These are phyloP conservation scores for Tragelaphus oryx DNA, from an alignment of 2,797 vertebrate genomes.

Conservation along the genomic window DNA sequence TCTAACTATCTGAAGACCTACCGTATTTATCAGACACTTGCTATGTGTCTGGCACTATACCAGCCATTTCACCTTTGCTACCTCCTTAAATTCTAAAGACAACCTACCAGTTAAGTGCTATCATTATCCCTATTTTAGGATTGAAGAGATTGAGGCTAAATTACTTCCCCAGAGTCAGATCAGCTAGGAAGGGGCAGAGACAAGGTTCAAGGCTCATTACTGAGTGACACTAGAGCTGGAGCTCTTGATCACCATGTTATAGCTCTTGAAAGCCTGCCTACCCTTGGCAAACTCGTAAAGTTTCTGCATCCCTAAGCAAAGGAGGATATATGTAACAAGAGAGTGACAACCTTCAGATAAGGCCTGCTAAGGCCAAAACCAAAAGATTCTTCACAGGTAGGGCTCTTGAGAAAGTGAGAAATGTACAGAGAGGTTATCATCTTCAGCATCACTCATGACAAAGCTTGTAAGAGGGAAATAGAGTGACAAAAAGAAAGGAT, in stretches of 20 bases:
- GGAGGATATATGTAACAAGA: neutral
- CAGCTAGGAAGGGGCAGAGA: neutral
- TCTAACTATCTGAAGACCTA: too few species aligned
- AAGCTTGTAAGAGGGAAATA: neutral
- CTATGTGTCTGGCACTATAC: neutral
- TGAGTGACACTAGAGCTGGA: neutral
- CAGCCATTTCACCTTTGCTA: neutral
- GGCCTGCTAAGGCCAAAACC: neutral
- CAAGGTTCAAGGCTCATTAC: neutral
- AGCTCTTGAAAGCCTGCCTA: neutral
- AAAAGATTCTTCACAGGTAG: neutral
- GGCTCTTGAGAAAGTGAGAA: neutral
- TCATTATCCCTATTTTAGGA: neutral
- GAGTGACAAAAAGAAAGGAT: neutral
- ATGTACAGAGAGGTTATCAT: neutral
- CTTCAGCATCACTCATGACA: neutral
- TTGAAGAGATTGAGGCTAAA: slow-evolving; percentile 23
- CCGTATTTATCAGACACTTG: neutral
- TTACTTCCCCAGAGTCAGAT: neutral
- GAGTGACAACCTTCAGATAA: neutral
- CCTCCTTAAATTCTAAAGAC: neutral
- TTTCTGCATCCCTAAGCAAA: neutral
- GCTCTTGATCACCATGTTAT: neutral
- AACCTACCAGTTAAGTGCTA: neutral
- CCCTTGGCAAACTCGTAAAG: neutral